Evolutionary conservation across 1,140 invertebrate genomes (phyloP), one percentile per base, ranked within the genome.

Genomic region (Pachypsylla venusta): DNA sequence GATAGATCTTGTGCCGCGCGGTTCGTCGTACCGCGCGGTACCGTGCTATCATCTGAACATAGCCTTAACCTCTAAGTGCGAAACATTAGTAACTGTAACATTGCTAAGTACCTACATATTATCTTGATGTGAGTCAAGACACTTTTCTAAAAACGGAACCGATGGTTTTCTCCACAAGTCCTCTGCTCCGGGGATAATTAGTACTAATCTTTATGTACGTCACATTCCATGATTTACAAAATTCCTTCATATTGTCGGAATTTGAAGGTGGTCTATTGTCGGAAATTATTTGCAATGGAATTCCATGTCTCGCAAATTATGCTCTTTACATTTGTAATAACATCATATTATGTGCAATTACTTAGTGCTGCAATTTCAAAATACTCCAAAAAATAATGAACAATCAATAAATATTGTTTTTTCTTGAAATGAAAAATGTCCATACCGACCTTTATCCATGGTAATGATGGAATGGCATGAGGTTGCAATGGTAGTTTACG

Each of bases 401-500:
- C 59, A 1, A 62, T 14, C 25, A 65, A 27, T 22, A 65, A 24
- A 57, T 35, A 35, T 35, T 35, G 10, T 16, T 35, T 35, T 16
- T 35, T 35, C 10, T 35, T 35, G 16, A 35, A 35, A 12, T 35
- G 24, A 62, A n/a, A n/a, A n/a, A n/a, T n/a, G n/a, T n/a, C n/a
- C n/a, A n/a, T n/a, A n/a, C n/a, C n/a, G n/a, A n/a, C 20, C 35
- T 61, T 57, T 61, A 57, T 30, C 56, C 59, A 63, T 16, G 62
- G 62, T 13, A 56, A 25, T 7, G 54, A 14, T 5, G 63, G 56
- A n/a, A 63, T 14, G 28, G 58, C 39, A 53, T 59, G 54, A 27
- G 58, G 25, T 27, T 54, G 40, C 59, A 74, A 57, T 7, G 71
- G 67, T 63, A 73, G 68, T 64, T 70, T 68, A 19, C 53, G n/a